Evolutionary conservation across 2,888 invertebrate genomes (phyloP), one percentile per base, ranked within the genome.

Genomic region (Meandrusa payeni): DNA sequence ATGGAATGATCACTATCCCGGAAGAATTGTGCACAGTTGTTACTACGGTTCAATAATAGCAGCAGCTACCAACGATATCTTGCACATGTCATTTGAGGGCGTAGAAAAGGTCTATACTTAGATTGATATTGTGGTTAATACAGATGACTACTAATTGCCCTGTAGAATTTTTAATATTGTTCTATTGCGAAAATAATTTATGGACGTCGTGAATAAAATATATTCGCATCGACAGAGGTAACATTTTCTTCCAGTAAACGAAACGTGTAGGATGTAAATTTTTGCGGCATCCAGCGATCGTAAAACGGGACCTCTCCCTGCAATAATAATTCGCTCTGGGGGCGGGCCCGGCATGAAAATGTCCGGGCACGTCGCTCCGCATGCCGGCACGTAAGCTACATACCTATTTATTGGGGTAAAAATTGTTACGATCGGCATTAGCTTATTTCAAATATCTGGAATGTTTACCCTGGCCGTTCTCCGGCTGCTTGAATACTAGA

Each of bases 231-330:
- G 15, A 23, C 12, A 6, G 3, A 11, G 10, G 22, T 19, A 15
- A 22, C 29, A 41, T 41, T 28, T 23, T 23, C 13, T 17, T 23
- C 10, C 17, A 17, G 22, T 23, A 28, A 29, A 28, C 12, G 22
- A 22, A 13, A 27, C 10, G 24, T 22, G 4, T 4, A 17, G 23
- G 23, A 42, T 42, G 41, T 42, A 36, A 42, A 42, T 42, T 36
- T 28, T 15, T 26, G 28, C 23, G 20, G 27, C 33, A 15, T 31
- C 17, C 22, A 6, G 7, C 28, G 34, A 15, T 42, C 41, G 36
- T 42, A 42, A 42, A 42, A 36, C 11, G 26, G 7, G n/a, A n/a
- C n/a, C 28, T 20, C 23, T 10, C 22, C 7, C 22, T 36, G 41
- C 29, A 42, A 36, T 42, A 41, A 20, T 33, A 42, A 36, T 36